phyloP scores from a whole-genome alignment of 2,113 vertebrate species.

The Nothobranchius furzeri region DNA sequence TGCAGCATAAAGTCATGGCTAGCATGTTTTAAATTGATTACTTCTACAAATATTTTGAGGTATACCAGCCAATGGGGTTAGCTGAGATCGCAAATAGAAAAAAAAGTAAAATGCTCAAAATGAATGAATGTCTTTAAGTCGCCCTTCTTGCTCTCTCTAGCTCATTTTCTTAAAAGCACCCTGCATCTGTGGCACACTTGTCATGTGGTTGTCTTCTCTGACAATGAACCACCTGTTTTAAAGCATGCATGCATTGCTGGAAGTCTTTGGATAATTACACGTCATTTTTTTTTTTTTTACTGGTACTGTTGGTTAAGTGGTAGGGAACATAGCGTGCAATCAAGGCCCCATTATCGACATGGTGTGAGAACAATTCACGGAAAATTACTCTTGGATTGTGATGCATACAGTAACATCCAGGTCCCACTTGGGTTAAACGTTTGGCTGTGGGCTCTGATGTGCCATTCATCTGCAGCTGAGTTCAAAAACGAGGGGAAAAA shows the following conservation, averaged over 20 bases:
- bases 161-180: not conserved
- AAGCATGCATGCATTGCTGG: conserved; percentile 6
- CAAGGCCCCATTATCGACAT: conserved; percentile 45
- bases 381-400: conserved; percentile 39
- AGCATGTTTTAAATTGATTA: conserved; percentile 33
- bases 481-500: conserved; percentile 11
- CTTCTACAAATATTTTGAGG: conserved; percentile 6
- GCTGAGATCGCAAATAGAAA: conserved; percentile 1
- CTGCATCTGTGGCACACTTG: conserved; percentile 30
- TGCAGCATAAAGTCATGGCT: conserved; percentile 16
- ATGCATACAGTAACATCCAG: conserved; percentile 2
- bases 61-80: conserved; percentile 9
- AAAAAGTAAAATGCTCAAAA: not conserved
- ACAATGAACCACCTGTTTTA: conserved; percentile 64
- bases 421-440: conserved; percentile 16
- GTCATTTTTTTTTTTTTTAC: not conserved
- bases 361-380: conserved; percentile 30
- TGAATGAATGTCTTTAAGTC: conserved; percentile 15
- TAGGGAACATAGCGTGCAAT: conserved; percentile 39
- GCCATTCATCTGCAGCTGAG: conserved; percentile 14
- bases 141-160: not conserved
- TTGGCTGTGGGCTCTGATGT: conserved; percentile 15
- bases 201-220: conserved; percentile 22
- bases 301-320: conserved; percentile 18
- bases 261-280: conserved; percentile 41